These are phyloP conservation scores for Salticus scenicus DNA, from an alignment of 2,888 invertebrate species.

Conservation along the genomic window DNA sequence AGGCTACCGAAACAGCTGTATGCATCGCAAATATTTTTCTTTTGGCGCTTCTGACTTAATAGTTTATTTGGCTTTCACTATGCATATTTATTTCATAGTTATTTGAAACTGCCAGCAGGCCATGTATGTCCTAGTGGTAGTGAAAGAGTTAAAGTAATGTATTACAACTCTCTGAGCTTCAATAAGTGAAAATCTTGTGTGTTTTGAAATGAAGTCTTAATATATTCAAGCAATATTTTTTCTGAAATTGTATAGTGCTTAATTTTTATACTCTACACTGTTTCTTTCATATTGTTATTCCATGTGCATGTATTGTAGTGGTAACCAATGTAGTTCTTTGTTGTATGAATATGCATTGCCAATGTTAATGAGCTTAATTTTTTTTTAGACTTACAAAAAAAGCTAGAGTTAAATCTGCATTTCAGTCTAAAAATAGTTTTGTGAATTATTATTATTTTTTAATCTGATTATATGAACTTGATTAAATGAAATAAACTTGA, in stretches of 20 bases:
- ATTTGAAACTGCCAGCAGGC: too few species aligned
- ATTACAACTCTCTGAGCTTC: constrained; percentile 1
- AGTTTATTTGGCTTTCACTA: too few species aligned
- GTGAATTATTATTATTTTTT: too few species aligned
- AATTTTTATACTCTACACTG: neutral
- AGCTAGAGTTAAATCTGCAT: neutral
- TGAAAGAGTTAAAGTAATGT: too few species aligned
- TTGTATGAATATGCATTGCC: constrained; percentile 43
- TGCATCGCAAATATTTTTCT: too few species aligned
- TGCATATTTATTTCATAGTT: too few species aligned
- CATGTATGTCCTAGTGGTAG: too few species aligned
- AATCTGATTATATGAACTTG: too few species aligned
- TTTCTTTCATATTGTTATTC: constrained; percentile 1
- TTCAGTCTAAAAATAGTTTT: too few species aligned
- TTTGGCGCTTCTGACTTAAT: too few species aligned
- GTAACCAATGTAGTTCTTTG: neutral
- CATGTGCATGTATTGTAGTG: constrained; percentile 7
- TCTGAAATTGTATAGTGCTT: neutral
- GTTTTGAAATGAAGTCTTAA: neutral
- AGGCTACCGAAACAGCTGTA: too few species aligned
- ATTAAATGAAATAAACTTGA: too few species aligned
- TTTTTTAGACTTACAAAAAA: neutral
- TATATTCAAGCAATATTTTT: constrained; percentile 10
- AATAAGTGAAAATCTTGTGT: neutral
- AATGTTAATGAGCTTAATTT: constrained; percentile 59